These are phyloP conservation scores for Megalops cyprinoides DNA, from an alignment of 2,797 vertebrate genomes.

Conservation along the genomic window DNA sequence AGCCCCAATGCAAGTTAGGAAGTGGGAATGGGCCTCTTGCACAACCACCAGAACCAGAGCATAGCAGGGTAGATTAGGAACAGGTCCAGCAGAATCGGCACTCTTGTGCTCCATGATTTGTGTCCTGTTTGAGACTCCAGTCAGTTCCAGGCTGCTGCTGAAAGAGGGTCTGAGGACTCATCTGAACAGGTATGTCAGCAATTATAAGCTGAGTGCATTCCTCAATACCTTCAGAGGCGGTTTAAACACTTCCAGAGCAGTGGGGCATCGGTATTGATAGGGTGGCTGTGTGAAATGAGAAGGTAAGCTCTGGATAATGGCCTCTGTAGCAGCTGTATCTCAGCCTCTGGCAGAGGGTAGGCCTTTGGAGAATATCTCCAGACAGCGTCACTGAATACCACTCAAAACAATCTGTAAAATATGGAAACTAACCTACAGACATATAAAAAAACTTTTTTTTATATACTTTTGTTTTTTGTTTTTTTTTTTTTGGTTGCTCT, in stretches of 20 bases:
- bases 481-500: slow-evolving; percentile 15
- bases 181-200: neutral
- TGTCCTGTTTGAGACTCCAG: too few relatives aligned
- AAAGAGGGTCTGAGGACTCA: neutral
- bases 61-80: too few relatives aligned
- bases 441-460: neutral
- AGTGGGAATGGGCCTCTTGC: too few relatives aligned
- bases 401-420: neutral
- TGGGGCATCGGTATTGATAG: neutral
- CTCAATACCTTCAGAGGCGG: neutral
- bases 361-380: too few relatives aligned
- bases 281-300: neutral
- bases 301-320: neutral
- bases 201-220: neutral
- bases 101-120: too few relatives aligned
- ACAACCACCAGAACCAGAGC: too few relatives aligned
- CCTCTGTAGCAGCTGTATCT: slow-evolving; percentile 2
- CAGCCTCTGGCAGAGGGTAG: neutral
- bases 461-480: too few relatives aligned
- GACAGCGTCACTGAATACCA: neutral
- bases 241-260: neutral
- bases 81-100: too few relatives aligned
- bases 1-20: too few relatives aligned
- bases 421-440: neutral
- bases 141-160: too few relatives aligned